Evolutionary conservation across 2,113 vertebrate genomes (phyloP).

Genomic region (Budorcas taxicolor): DNA sequence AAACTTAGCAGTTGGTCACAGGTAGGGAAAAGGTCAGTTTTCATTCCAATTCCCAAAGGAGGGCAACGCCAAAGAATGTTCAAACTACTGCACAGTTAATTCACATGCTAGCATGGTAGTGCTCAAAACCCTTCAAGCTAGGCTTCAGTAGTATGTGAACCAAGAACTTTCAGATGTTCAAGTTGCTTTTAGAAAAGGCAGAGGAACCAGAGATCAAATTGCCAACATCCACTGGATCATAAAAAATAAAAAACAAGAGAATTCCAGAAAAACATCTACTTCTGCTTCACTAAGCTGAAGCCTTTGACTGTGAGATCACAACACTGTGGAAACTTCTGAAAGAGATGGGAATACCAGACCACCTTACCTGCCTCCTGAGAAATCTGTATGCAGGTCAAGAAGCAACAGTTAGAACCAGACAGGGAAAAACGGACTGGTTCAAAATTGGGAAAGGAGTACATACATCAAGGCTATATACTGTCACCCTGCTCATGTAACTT

Average conservation of each 20-base stretch:
- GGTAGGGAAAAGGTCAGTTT: not conserved
- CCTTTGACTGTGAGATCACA: not conserved
- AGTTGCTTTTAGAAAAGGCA: not conserved
- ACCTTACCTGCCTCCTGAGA: not conserved
- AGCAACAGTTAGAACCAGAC: not conserved
- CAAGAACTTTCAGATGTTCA: not conserved
- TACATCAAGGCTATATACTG: not conserved
- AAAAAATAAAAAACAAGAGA: not conserved
- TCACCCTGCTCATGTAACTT: not conserved
- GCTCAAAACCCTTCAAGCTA: not conserved
- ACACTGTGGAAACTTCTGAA: not conserved
- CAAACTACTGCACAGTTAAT: not conserved
- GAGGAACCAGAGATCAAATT: not conserved
- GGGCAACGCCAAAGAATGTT: not conserved
- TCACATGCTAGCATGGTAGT: not conserved
- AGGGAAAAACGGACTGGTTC: not conserved
- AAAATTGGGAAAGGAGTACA: not conserved
- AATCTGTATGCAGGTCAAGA: not conserved
- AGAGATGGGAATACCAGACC: not conserved
- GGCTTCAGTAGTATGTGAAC: not conserved
- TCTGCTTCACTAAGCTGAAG: not conserved
- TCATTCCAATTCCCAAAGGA: not conserved
- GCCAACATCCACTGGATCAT: not conserved
- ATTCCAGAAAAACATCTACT: not conserved
- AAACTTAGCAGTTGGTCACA: not conserved